Percentiles rank a stretch among this genome's conserved stretches.
Evolutionary conservation across 2,797 vertebrate species (phyloP).

Genomic region (Limnodromus scolopaceus): DNA sequence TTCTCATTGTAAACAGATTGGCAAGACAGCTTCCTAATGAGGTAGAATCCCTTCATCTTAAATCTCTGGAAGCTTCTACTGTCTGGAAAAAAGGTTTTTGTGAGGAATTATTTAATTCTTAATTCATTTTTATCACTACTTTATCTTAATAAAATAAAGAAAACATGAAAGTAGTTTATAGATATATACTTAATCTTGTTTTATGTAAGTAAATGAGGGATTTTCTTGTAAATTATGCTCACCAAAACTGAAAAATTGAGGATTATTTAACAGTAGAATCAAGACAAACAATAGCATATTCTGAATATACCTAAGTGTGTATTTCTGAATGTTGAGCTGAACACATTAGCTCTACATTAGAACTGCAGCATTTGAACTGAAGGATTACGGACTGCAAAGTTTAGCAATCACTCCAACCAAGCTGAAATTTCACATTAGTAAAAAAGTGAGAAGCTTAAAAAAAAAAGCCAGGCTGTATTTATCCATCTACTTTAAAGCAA

Average conservation of each 20-base stretch:
- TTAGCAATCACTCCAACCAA: neutral
- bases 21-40: constrained; percentile 14
- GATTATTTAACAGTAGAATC: constrained; percentile 11
- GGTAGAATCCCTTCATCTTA: constrained; percentile 27
- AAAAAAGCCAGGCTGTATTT: constrained; percentile 37
- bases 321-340: neutral
- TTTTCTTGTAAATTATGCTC: constrained; percentile 34
- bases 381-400: neutral
- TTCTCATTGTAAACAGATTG: constrained; percentile 47
- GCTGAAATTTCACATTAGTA: constrained; percentile 15
- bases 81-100: neutral
- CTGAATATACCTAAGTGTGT: neutral
- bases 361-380: neutral
- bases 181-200: neutral
- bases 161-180: neutral
- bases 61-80: neutral
- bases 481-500: neutral
- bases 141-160: constrained; percentile 11
- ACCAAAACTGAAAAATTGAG: neutral
- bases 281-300: neutral
- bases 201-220: constrained; percentile 4
- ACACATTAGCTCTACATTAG: neutral
- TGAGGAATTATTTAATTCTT: neutral
- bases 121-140: constrained; percentile 30
- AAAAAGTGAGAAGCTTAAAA: constrained; percentile 16